phyloP scores from a whole-genome alignment of 2,113 vertebrate species.

The Gymnocephalus cernua region DNA sequence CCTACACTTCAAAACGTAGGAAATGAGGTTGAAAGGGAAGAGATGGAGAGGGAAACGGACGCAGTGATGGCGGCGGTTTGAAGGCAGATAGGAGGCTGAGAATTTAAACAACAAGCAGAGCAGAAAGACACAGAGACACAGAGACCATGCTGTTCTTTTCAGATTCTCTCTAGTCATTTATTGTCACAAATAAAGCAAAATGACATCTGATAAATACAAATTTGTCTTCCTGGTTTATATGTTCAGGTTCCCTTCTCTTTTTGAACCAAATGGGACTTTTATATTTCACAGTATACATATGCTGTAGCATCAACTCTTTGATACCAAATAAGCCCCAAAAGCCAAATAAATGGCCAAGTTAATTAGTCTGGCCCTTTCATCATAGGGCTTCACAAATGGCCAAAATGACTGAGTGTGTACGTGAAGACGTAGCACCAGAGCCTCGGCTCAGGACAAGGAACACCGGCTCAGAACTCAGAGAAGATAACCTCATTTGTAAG shows the following conservation, averaged over 20 bases:
- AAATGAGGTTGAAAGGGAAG: neutral
- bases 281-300: neutral
- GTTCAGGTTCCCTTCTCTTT: neutral
- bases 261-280: neutral
- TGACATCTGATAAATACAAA: neutral
- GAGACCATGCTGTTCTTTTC: neutral
- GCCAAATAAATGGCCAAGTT: neutral
- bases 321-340: neutral
- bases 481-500: neutral
- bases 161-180: neutral
- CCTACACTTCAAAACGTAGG: neutral
- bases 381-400: neutral
- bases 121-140: neutral
- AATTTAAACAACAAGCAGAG: neutral
- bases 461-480: constrained; percentile 8
- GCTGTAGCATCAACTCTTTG: neutral
- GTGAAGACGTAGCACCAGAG: neutral
- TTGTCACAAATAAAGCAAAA: neutral
- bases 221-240: neutral
- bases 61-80: neutral
- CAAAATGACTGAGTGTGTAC: neutral
- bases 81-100: neutral
- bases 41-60: neutral
- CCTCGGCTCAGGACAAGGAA: neutral
- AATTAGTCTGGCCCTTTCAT: constrained; percentile 7